Percentiles rank a stretch among this genome's conserved stretches.
phyloP scores from a whole-genome alignment of 2,888 invertebrate species.

The Teleogryllus oceanicus region DNA sequence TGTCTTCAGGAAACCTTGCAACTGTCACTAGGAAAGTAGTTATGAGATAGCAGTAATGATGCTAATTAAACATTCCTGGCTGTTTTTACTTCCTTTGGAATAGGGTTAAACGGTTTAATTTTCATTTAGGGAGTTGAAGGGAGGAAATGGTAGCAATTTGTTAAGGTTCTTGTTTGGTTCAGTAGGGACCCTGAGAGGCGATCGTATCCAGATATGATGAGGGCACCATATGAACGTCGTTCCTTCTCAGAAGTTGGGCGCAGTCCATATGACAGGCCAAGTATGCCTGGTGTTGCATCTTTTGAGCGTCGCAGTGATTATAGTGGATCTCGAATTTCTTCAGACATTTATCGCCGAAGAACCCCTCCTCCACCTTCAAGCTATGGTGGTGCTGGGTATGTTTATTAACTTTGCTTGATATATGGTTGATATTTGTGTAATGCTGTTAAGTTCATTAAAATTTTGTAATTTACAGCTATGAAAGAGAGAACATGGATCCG shows the following conservation, averaged over 20 bases:
- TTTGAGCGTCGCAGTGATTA: slow-evolving; percentile 38
- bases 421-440: neutral
- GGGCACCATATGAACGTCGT: slow-evolving; percentile 39
- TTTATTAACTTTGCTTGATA: neutral
- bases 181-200: slow-evolving; percentile 38
- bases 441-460: neutral
- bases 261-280: slow-evolving; percentile 37
- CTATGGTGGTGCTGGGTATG: slow-evolving; percentile 25
- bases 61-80: no score
- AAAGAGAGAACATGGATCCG: slow-evolving; percentile 36
- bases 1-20: no score
- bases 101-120: no score
- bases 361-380: slow-evolving; percentile 38
- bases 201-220: slow-evolving; percentile 37
- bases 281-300: slow-evolving; percentile 36
- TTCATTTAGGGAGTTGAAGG: no score
- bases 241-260: slow-evolving; percentile 36
- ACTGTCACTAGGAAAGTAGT: no score
- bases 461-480: slow-evolving; percentile 32
- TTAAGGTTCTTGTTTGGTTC: neutral
- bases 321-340: slow-evolving; percentile 34
- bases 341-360: slow-evolving; percentile 39
- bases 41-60: no score
- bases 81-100: no score
- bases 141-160: no score